Evolutionary conservation across 1,140 invertebrate species (phyloP).

Genomic region (Pogonus chalceus): DNA sequence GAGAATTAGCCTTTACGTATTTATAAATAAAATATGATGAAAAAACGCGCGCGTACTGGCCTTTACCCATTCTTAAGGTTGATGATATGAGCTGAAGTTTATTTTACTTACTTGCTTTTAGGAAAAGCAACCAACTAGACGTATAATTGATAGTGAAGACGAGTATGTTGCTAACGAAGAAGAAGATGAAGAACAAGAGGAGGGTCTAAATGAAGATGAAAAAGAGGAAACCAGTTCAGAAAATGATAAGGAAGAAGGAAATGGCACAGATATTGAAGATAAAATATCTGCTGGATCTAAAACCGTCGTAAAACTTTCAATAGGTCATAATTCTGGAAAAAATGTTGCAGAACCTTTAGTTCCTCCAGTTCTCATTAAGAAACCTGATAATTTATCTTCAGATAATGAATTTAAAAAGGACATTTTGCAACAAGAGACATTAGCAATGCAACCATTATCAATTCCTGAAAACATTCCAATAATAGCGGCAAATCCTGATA

Average conservation of each 20-base stretch:
- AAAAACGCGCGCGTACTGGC: too few species aligned
- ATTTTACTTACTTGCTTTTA: neutral
- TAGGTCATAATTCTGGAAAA: too few species aligned
- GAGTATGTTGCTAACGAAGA: conserved; percentile 43
- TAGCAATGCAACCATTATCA: neutral
- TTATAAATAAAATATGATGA: too few species aligned
- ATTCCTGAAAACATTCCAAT: neutral
- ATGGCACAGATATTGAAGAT: too few species aligned
- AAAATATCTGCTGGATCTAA: too few species aligned
- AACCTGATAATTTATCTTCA: too few species aligned
- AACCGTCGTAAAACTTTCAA: too few species aligned
- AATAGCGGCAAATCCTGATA: conserved; percentile 29
- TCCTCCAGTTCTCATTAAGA: too few species aligned
- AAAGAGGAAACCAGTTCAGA: conserved; percentile 15
- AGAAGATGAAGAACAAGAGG: conserved; percentile 26
- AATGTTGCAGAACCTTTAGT: too few species aligned
- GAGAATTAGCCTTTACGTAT: too few species aligned
- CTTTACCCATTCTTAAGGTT: too few species aligned
- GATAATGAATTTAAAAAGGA: neutral
- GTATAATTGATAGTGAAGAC: conserved; percentile 40
- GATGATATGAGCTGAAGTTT: too few species aligned
- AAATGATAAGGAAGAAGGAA: neutral
- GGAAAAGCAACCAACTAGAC: conserved; percentile 13
- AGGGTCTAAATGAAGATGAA: conserved; percentile 19
- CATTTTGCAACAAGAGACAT: neutral